phyloP scores from a whole-genome alignment of 2,888 invertebrate genomes.

The Boloria euphrosyne region DNA sequence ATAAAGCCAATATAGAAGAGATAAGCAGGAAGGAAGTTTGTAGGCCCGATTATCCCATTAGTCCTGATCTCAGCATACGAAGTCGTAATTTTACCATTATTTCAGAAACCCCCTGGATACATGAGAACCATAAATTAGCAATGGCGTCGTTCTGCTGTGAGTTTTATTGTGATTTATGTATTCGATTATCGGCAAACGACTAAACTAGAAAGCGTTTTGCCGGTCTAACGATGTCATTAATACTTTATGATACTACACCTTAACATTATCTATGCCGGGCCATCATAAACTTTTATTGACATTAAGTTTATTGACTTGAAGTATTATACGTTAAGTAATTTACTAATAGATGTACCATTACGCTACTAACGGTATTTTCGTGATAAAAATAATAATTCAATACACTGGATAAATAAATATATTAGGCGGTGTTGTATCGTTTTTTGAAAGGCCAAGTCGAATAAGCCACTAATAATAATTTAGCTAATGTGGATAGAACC shows the following conservation, averaged over 20 bases:
- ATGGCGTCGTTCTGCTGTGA: constrained; percentile 61
- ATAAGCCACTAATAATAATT: too few species aligned
- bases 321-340: too few species aligned
- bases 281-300: constrained; percentile 8
- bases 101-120: constrained; percentile 25
- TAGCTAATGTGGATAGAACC: too few species aligned
- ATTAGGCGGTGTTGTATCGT: too few species aligned
- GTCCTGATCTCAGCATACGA: constrained; percentile 15
- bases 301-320: constrained; percentile 26
- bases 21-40: not conserved
- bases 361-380: too few species aligned
- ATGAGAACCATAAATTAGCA: constrained; percentile 58
- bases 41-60: constrained; percentile 18
- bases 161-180: constrained; percentile 70
- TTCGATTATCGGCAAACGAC: constrained; percentile 68
- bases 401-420: too few species aligned
- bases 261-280: constrained; percentile 21
- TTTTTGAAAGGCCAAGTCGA: too few species aligned
- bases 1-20: not conserved
- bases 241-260: constrained; percentile 49
- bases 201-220: constrained; percentile 60
- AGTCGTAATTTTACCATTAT: constrained; percentile 22
- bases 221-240: constrained; percentile 61
- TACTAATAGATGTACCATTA: too few species aligned
- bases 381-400: too few species aligned